These are phyloP conservation scores for Drosophila leonis DNA, from an alignment of 2,888 invertebrate species.

Conservation along the genomic window DNA sequence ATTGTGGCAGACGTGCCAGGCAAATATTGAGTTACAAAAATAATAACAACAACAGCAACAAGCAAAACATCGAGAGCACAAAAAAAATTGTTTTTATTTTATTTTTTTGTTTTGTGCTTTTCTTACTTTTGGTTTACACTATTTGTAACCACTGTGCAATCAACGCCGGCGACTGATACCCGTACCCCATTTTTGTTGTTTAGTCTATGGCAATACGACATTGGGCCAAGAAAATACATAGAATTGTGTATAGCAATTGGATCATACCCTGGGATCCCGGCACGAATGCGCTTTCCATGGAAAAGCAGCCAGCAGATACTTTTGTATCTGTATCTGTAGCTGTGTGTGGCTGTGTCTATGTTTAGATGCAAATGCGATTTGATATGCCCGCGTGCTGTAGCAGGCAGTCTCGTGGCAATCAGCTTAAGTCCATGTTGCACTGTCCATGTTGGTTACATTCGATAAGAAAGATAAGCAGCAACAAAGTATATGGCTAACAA, in stretches of 20 bases:
- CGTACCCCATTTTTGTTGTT: slow-evolving; percentile 29
- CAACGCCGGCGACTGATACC: slow-evolving; percentile 33
- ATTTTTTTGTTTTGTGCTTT: neutral
- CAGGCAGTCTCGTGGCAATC: slow-evolving; percentile 8
- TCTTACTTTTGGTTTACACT: slow-evolving; percentile 21
- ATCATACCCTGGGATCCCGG: slow-evolving; percentile 14
- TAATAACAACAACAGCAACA: slow-evolving; percentile 19
- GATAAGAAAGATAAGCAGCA: slow-evolving; percentile 4
- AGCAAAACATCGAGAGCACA: slow-evolving; percentile 3
- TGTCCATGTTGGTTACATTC: neutral
- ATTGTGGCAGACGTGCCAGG: slow-evolving; percentile 50
- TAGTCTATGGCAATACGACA: slow-evolving; percentile 41
- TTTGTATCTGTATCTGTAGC: neutral
- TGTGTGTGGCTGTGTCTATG: slow-evolving; percentile 23
- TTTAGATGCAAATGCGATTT: slow-evolving; percentile 18
- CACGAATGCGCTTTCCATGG: slow-evolving; percentile 1
- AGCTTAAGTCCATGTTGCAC: neutral
- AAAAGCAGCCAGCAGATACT: neutral
- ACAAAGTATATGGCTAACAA: neutral
- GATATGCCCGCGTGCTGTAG: slow-evolving; percentile 1
- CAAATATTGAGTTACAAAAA: slow-evolving; percentile 71
- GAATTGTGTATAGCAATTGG: slow-evolving; percentile 18
- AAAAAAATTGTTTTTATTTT: slow-evolving; percentile 6
- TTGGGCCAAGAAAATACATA: neutral
- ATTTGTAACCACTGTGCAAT: slow-evolving; percentile 43